A percentile compares a stretch with the other conserved stretches of the same genome.
phyloP scores from a whole-genome alignment of 1,140 invertebrate species.

The Brachionus calyciflorus region DNA sequence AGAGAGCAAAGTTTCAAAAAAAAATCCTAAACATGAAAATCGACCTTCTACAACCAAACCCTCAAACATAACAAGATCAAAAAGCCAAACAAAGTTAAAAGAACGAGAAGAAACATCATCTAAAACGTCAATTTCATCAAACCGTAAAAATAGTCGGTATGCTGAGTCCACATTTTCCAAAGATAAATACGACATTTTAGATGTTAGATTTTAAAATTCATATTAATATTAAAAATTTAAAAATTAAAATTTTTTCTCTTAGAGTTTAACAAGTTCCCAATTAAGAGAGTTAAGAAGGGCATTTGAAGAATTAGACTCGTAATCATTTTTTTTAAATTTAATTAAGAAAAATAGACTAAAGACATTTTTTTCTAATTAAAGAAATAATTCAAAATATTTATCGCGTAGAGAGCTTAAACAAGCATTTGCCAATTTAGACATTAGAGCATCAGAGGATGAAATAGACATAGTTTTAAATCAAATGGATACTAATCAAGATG shows the following conservation, averaged over 20 bases:
- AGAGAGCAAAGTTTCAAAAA: constrained; percentile 10
- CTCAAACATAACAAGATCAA: background rate
- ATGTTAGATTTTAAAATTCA: background rate
- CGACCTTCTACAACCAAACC: background rate
- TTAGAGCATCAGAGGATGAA: constrained; percentile 34
- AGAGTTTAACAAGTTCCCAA: constrained; percentile 9
- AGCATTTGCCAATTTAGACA: constrained; percentile 26
- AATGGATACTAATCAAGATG: constrained; percentile 42
- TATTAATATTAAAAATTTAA: background rate
- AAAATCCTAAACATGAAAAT: background rate
- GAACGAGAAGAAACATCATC: constrained; percentile 16
- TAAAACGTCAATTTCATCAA: background rate
- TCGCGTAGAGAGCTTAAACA: constrained; percentile 26
- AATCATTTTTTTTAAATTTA: background rate
- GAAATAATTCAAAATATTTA: background rate
- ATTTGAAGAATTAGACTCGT: constrained; percentile 32
- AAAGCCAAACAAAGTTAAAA: constrained; percentile 10
- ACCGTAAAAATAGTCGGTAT: background rate
- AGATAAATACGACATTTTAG: constrained; percentile 29
- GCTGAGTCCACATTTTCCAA: background rate
- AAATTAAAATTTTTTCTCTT: background rate
- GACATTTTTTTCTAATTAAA: background rate
- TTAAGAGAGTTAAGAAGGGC: constrained; percentile 1
- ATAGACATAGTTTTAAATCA: constrained; percentile 39
- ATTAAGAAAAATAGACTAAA: background rate